These are phyloP conservation scores for Montifringilla adamsi DNA, from an alignment of 2,113 vertebrate species.

Conservation along the genomic window DNA sequence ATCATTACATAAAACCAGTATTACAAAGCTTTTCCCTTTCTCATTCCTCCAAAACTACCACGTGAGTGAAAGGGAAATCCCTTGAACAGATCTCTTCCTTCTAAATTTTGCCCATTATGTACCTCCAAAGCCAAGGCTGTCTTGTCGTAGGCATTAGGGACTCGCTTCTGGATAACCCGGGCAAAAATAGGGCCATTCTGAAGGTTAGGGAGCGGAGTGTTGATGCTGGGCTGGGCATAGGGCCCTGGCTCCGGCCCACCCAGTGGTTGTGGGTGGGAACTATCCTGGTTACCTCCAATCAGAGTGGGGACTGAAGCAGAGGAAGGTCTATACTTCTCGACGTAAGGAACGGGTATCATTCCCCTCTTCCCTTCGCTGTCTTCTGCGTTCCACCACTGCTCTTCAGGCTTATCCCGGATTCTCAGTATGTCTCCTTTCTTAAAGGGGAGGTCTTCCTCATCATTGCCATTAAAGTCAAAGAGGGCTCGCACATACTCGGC, in stretches of 20 bases:
- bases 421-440: constrained; percentile 93
- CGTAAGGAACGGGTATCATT: constrained; percentile 98
- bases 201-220: constrained; percentile 95
- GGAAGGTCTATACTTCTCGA: constrained; percentile 92
- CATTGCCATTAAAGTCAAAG: constrained; percentile 97
- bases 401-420: constrained; percentile 96
- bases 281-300: constrained; percentile 89
- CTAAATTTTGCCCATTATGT: constrained; percentile 78
- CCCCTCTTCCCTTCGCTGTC: constrained; percentile 90
- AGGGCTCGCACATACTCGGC: constrained; percentile 91
- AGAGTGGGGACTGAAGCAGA: constrained; percentile 81
- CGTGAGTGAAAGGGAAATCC: constrained; percentile 71
- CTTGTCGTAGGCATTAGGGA: constrained; percentile 99
- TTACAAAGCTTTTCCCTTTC: constrained; percentile 62
- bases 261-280: constrained; percentile 83
- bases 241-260: constrained; percentile 92
- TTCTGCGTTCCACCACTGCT: constrained; percentile 99
- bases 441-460: constrained; percentile 98
- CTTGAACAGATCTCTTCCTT: constrained; percentile 76
- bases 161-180: constrained; percentile 98
- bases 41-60: constrained; percentile 67
- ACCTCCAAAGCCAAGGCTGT: constrained; percentile 99
- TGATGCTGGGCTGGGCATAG: constrained; percentile 95
- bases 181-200: constrained; percentile 98
- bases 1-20: constrained; percentile 29